Conservation (phyloP, 2,113 vertebrate genomes). For the Chascanopsetta lugubris region DNA sequence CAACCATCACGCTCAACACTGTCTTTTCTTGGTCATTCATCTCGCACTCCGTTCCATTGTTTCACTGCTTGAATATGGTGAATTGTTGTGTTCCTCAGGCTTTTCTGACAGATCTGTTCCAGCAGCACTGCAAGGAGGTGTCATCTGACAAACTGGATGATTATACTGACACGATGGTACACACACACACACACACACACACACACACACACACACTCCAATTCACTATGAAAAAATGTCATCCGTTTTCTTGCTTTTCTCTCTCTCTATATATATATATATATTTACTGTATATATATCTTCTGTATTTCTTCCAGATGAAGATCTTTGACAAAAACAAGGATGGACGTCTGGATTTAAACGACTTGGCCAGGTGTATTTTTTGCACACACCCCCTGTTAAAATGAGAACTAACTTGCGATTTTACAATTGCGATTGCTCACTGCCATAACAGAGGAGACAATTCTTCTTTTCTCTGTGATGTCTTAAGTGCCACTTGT, state of each 20-base stretch:
- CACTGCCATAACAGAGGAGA: too few relatives aligned
- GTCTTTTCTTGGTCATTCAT: background rate
- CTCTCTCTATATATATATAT: too few relatives aligned
- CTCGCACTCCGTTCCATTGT: background rate
- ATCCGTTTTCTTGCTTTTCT: too few relatives aligned
- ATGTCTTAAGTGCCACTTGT: background rate
- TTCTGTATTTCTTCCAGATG: conserved; percentile 85
- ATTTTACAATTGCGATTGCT: too few relatives aligned
- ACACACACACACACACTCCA: background rate
- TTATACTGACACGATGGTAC: conserved; percentile 93
- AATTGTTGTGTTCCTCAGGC: conserved; percentile 72
- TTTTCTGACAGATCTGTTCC: conserved; percentile 91
- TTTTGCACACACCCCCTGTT: background rate
- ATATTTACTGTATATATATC: too few relatives aligned
- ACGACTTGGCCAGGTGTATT: conserved; percentile 91
- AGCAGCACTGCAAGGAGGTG: conserved; percentile 84
- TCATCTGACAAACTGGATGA: conserved; percentile 88
- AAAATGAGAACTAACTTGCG: background rate
- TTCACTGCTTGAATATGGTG: conserved; percentile 6
- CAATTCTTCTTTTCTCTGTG: background rate
- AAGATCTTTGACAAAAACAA: conserved; percentile 97
- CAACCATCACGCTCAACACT: background rate
- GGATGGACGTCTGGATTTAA: conserved; percentile 93
- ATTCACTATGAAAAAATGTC: too few relatives aligned
- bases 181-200: background rate